Evolutionary conservation across 2,113 vertebrate species (phyloP), one percentile per base, ranked within the genome.

Genomic region (Morone saxatilis): DNA sequence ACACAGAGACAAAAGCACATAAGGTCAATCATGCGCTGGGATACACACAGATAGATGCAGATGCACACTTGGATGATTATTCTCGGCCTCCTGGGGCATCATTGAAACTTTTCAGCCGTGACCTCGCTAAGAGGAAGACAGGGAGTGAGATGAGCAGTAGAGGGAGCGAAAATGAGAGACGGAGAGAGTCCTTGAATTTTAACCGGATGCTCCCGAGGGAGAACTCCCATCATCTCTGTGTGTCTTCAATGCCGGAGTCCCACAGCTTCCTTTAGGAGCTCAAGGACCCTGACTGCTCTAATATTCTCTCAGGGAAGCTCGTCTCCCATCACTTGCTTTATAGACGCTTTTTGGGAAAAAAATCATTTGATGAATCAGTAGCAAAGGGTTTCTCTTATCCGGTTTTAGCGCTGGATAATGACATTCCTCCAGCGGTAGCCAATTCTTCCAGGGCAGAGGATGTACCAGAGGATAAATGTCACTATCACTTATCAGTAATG

Each of bases 111-210:
- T 90, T 84, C 89, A 90, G 79, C 87, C 80, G n/a, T 90, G 86
- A 92, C 91, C 91, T 88, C 83, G 38, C 91, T 82, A 75, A 90
- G 81, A 88, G 83, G 71, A 45, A 65, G 82, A 66, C 84, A 62
- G 79, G n/a, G 56, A 86, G 71, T 16, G 13, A 66, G 77, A 83
- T 66, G 53, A 76, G 80, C 74, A 83, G 86, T 86, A 66, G 36
- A 80, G 78, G 83, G 80, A 85, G n/a, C 5, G 20, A 75, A 86
- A 86, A 79, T 45, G 65, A 83, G 69, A 54, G 76, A 75, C 48
- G 14, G 74, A 78, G 74, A 70, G 86, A 90, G 91, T 85, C 80
- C 86, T 93, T 92, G 91, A 93, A 90, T 92, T 92, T 92, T 76
- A 84, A 91, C 81, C 70, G 66, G 80, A 75, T 76, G 80, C 80